Percentiles rank a stretch among this genome's conserved stretches.
Evolutionary conservation across 1,140 invertebrate genomes (phyloP).

Genomic region (Rhynchophorus ferrugineus): DNA sequence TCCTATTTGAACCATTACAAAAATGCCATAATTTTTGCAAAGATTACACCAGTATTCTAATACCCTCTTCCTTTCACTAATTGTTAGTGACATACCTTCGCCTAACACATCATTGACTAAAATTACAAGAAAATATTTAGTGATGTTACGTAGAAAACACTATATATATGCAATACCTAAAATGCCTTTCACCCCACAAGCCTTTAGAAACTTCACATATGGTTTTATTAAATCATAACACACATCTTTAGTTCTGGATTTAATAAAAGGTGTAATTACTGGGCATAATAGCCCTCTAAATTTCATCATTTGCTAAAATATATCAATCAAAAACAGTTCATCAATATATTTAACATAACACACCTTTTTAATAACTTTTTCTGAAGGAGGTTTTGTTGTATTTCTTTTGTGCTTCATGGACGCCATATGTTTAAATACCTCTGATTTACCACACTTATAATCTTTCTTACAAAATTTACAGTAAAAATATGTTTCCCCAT

Average conservation of each 20-base stretch:
- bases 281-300: slow-evolving; percentile 34
- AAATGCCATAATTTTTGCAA: slow-evolving; percentile 48
- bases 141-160: slow-evolving; percentile 1
- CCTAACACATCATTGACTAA: slow-evolving; percentile 71
- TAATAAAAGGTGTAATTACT: slow-evolving; percentile 33
- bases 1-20: slow-evolving; percentile 71
- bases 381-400: slow-evolving; percentile 20
- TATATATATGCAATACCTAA: slow-evolving; percentile 46
- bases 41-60: slow-evolving; percentile 59
- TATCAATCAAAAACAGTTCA: slow-evolving; percentile 1
- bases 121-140: slow-evolving; percentile 10
- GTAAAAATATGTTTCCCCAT: slow-evolving; percentile 34
- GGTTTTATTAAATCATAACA: slow-evolving; percentile 51
- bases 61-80: slow-evolving; percentile 59
- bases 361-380: slow-evolving; percentile 23
- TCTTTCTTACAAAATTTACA: slow-evolving; percentile 37
- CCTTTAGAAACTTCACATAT: slow-evolving; percentile 54
- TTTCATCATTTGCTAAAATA: slow-evolving; percentile 34
- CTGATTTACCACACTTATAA: slow-evolving; percentile 33
- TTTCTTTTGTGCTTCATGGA: slow-evolving; percentile 34
- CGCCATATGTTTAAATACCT: slow-evolving; percentile 35
- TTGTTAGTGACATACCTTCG: slow-evolving; percentile 63
- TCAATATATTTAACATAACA: slow-evolving; percentile 1
- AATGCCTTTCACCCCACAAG: slow-evolving; percentile 54
- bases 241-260: slow-evolving; percentile 36